Evolutionary conservation across 2,888 invertebrate genomes (phyloP), one percentile per base, ranked within the genome.

Genomic region (Ennomos erosarius): DNA sequence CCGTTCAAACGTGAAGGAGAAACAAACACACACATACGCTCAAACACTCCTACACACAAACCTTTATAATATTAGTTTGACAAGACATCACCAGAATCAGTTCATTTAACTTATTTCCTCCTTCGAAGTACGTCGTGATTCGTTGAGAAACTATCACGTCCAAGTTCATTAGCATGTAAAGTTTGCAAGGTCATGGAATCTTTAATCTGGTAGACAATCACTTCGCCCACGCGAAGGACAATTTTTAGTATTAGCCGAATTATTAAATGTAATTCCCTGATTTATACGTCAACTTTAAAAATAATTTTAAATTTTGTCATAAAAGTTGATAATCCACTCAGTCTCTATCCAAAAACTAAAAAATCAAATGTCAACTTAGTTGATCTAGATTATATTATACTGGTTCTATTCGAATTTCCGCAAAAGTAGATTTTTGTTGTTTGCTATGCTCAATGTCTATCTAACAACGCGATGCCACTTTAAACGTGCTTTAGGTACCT

Each of bases 191-290:
- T 13, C 45, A 34, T 0, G 6, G 36, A 38, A 73, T 8, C 10
- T 12, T 47, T 51, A 52, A 46, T 40, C 37, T 12, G 16, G 38
- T 46, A 16, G 40, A 45, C 57, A 57, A 51, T 52, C 57, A 42
- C 51, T 43, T 47, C 45, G 33, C 50, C 50, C 48, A 55, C 47
- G 16, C 16, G 44, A 44, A 49, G 33, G 13, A 35, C 13, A n/a
- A n/a, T 39, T 39, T 26, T 39, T 26, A 0, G 6, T 5, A 11
- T 48, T 38, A 49, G 34, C 36, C 38, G 13, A 38, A 37, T 48
- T 48, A 55, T 55, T 49, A n/a, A n/a, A n/a, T n/a, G n/a, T 44
- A 50, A 50, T 56, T 35, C 34, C 33, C 42, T 49, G 39, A 56
- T 56, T 46, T 51, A 51, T 56, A n/a, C n/a, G 42, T 5, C 9